Evolutionary conservation across 2,113 vertebrate species (phyloP).

Genomic region (Henicopernis longicauda): DNA sequence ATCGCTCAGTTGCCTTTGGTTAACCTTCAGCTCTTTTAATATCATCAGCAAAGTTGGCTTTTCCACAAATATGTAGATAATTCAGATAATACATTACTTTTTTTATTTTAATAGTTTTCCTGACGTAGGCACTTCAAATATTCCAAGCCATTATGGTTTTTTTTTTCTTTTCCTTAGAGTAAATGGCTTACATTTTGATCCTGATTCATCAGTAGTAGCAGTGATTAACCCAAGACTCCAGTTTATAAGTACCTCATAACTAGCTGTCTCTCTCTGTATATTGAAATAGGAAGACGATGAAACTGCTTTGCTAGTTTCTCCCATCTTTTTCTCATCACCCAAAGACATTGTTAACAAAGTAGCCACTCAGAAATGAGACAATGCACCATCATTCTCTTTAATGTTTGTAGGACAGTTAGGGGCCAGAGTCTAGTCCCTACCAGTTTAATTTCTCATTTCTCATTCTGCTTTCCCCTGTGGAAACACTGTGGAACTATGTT

Average conservation of each 20-base stretch:
- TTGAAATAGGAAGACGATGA: neutral
- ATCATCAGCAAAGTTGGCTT: neutral
- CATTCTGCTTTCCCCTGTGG: neutral
- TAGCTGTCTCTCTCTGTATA: neutral
- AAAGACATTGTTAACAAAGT: neutral
- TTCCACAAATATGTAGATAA: neutral
- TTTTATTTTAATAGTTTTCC: neutral
- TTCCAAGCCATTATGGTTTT: neutral
- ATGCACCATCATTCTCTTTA: neutral
- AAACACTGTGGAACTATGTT: neutral
- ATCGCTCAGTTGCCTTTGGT: neutral
- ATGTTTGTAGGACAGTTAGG: neutral
- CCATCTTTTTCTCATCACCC: neutral
- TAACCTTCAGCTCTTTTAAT: neutral
- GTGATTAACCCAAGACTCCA: neutral
- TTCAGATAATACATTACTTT: neutral
- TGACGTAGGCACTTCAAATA: neutral
- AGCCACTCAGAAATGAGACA: neutral
- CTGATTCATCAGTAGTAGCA: neutral
- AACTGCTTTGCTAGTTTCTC: neutral
- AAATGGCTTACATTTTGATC: neutral
- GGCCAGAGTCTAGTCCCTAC: neutral
- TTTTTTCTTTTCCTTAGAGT: neutral
- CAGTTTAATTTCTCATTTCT: neutral
- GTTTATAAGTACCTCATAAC: neutral